A percentile compares a stretch with the other conserved stretches of the same genome.
These are phyloP conservation scores for Okapia johnstoni DNA, from an alignment of 2,113 vertebrate genomes.

Conservation along the genomic window DNA sequence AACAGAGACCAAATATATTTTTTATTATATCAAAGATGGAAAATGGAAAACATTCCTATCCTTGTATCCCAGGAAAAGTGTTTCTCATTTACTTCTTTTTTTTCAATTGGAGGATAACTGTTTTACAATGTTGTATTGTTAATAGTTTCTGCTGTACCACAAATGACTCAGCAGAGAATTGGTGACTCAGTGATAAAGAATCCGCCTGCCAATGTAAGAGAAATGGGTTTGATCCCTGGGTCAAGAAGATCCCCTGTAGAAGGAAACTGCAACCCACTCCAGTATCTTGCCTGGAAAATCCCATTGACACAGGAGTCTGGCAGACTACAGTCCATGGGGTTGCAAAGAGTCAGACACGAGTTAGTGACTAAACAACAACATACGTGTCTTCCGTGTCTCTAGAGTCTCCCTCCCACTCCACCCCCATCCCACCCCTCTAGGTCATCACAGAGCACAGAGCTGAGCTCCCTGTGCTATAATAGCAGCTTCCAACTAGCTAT, in stretches of 20 bases:
- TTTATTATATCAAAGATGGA: neutral
- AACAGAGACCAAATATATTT: neutral
- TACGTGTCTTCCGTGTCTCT: neutral
- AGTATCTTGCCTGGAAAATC: neutral
- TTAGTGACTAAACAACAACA: neutral
- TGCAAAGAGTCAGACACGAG: neutral
- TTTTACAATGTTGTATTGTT: neutral
- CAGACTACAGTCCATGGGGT: neutral
- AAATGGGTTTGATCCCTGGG: neutral
- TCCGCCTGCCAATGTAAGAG: neutral
- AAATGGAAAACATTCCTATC: neutral
- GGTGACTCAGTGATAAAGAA: neutral
- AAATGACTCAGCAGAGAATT: neutral
- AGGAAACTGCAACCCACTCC: neutral
- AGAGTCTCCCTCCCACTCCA: neutral
- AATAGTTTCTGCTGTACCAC: neutral
- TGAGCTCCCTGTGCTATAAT: neutral
- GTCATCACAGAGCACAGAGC: neutral
- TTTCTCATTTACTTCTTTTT: neutral
- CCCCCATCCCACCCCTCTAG: neutral
- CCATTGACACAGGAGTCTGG: neutral
- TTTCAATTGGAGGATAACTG: neutral
- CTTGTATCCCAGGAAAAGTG: neutral
- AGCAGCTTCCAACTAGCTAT: neutral
- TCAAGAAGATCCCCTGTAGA: neutral